Evolutionary conservation across 1,140 invertebrate genomes (phyloP).

Genomic region (Probaryconus sp.): DNA sequence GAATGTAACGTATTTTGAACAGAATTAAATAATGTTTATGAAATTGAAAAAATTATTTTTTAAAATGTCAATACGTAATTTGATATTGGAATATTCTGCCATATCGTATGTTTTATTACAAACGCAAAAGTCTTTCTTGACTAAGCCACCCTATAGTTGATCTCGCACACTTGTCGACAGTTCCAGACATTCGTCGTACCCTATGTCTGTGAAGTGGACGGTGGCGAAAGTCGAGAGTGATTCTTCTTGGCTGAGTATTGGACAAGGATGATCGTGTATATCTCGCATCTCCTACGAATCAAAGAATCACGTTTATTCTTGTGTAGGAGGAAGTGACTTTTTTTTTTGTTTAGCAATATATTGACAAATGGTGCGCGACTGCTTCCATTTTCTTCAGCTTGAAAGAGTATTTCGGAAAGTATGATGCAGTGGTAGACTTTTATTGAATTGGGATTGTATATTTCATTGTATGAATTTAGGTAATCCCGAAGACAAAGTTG

Average conservation of each 20-base stretch:
- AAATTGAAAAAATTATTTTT: too few relatives aligned
- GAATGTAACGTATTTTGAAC: too few relatives aligned
- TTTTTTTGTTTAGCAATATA: constrained; percentile 51
- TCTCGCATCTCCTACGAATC: constrained; percentile 26
- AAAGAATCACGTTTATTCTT: constrained; percentile 40
- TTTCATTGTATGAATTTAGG: constrained; percentile 29
- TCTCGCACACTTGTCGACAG: constrained; percentile 13
- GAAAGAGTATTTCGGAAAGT: constrained; percentile 3
- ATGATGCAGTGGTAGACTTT: constrained; percentile 27
- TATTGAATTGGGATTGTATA: constrained; percentile 42
- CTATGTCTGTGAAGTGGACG: constrained; percentile 31
- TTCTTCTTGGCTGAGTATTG: constrained; percentile 31
- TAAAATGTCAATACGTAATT: too few relatives aligned
- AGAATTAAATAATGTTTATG: too few relatives aligned
- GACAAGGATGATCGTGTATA: constrained; percentile 16
- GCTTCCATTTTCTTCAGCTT: constrained; percentile 29
- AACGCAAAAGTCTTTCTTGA: too few relatives aligned
- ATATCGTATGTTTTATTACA: too few relatives aligned
- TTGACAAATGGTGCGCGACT: constrained; percentile 48
- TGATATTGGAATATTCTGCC: too few relatives aligned
- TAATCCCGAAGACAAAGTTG: constrained; percentile 13
- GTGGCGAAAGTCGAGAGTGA: constrained; percentile 48
- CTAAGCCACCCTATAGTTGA: too few relatives aligned
- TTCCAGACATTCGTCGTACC: constrained; percentile 51
- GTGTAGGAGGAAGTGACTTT: constrained; percentile 20